Evolutionary conservation across 1,140 invertebrate genomes (phyloP).

Genomic region (Anthonomus grandis): DNA sequence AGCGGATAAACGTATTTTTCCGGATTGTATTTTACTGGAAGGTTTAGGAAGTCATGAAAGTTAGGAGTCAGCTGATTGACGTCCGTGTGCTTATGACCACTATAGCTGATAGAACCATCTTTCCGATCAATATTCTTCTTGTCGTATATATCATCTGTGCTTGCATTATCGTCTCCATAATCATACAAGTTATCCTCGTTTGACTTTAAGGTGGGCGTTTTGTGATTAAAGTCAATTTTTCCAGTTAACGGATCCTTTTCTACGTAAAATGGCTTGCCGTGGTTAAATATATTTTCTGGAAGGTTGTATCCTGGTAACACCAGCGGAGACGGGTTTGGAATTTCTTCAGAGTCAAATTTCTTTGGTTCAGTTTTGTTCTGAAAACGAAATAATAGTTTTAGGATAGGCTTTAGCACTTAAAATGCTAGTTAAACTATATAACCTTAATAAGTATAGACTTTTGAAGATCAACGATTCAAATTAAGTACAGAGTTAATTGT

Average conservation of each 20-base stretch:
- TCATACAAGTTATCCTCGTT: slow-evolving; percentile 34
- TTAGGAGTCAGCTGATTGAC: slow-evolving; percentile 58
- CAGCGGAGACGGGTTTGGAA: slow-evolving; percentile 44
- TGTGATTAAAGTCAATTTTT: slow-evolving; percentile 60
- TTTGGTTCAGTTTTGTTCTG: not conserved
- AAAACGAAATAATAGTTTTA: not conserved
- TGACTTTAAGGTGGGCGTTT: slow-evolving; percentile 49
- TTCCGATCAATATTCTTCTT: slow-evolving; percentile 49
- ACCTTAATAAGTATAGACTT: too few relatives aligned
- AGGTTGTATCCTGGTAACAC: slow-evolving; percentile 46
- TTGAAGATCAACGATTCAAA: too few relatives aligned
- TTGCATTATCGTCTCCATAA: slow-evolving; percentile 39
- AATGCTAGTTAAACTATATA: too few relatives aligned
- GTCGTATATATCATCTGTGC: slow-evolving; percentile 39
- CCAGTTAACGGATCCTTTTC: slow-evolving; percentile 67
- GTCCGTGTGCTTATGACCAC: slow-evolving; percentile 50
- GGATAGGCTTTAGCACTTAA: not conserved
- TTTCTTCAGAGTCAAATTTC: slow-evolving; percentile 32
- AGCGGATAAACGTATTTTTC: slow-evolving; percentile 64
- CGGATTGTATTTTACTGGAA: slow-evolving; percentile 65
- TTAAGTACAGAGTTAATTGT: too few relatives aligned
- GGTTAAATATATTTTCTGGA: slow-evolving; percentile 56
- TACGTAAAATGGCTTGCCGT: slow-evolving; percentile 66
- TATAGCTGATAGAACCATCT: slow-evolving; percentile 45
- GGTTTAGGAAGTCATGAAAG: slow-evolving; percentile 66